Base-by-base conservation (phyloP, 2,888 invertebrate genomes). In the Vesta saturnalis region DNA sequence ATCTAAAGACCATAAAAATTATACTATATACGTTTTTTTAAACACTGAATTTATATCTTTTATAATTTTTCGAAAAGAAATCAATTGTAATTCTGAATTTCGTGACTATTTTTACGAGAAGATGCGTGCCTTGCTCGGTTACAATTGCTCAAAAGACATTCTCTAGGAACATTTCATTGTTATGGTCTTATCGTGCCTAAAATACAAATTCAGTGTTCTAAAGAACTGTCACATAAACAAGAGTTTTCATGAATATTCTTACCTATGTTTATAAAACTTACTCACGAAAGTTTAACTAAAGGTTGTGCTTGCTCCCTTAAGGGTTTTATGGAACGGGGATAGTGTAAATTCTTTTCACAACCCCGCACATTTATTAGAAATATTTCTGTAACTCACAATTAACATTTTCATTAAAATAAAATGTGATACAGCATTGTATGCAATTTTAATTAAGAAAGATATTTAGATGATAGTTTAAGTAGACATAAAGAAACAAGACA, bases 181-280 rank as follows among this genome's bases (percentile, higher is more conserved):
- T 69, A 69, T 69, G 22, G 49, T 61, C 59, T 66, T 69, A 62
- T 66, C 69, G 69, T 69, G 69, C 55, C 58, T 63, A 58, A 69
- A 69, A 69, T 69, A 66, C 61, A 66, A 69, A 69, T 69, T 69
- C 62, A 65, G 62, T 52, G 62, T 58, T 64, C 61, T 49, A 62
- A 66, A 59, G 35, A 65, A 61, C 69, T 69, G 69, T 69, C 69
- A 66, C 63, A 69, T 69, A 66, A 65, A 69, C 65, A 66, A 69
- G 62, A 58, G 22, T 62, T 46, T 58, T 66, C 62, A 62, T 69
- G 66, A 69, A 69, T 69, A 69, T 69, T 62, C 59, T 60, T 69
- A 56, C 60, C 55, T 63, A 43, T 64, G 55, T 68, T 63, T 60
- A 68, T 68, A 68, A 56, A 68, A 64, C 52, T 68, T 68, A 63